These are phyloP conservation scores for Trogon melanurus DNA, from an alignment of 2,113 vertebrate species.

Conservation along the genomic window DNA sequence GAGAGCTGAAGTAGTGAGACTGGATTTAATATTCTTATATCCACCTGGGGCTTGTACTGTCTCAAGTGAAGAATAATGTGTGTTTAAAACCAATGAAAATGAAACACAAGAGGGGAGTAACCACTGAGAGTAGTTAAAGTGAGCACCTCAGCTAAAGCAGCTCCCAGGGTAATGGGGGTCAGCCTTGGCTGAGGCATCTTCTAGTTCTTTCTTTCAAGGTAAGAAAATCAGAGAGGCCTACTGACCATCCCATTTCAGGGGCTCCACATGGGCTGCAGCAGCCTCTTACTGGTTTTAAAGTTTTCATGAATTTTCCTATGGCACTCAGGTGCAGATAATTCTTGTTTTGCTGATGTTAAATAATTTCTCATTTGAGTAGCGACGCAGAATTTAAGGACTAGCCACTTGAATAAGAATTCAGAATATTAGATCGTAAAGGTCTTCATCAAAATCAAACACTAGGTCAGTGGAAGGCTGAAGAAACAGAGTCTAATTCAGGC, in stretches of 20 bases:
- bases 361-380: background rate
- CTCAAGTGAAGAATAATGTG: background rate
- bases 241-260: background rate
- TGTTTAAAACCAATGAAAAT: background rate
- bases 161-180: background rate
- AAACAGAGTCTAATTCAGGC: background rate
- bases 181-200: background rate
- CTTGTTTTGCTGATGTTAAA: background rate
- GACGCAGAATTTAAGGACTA: background rate
- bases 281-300: background rate
- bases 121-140: too few species aligned
- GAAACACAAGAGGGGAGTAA: too few species aligned
- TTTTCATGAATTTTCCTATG: background rate
- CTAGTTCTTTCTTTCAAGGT: background rate
- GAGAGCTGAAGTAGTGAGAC: background rate
- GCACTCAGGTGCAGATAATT: background rate
- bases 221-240: background rate
- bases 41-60: background rate
- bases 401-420: background rate
- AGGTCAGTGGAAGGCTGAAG: background rate
- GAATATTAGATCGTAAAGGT: background rate
- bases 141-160: background rate
- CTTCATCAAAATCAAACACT: background rate
- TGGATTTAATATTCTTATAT: background rate
- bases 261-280: background rate